These are phyloP conservation scores for Microctenopoma lineatum DNA, from an alignment of 2,797 vertebrate genomes.

Conservation along the genomic window DNA sequence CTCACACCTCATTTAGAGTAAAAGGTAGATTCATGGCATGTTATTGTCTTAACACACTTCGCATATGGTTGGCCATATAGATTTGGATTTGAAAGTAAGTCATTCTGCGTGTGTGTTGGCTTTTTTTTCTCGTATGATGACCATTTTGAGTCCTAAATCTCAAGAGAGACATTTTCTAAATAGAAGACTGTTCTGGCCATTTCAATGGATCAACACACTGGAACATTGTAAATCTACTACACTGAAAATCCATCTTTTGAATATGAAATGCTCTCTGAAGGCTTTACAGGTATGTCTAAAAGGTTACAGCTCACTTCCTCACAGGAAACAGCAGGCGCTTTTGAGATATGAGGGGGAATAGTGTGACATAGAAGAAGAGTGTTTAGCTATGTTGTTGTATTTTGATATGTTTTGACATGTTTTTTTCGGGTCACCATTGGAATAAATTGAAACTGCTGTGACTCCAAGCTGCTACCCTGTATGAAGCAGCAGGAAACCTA, in stretches of 20 bases:
- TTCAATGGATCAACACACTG: neutral
- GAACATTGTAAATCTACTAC: no score
- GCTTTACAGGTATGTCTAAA: neutral
- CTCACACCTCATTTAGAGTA: neutral
- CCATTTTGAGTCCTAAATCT: neutral
- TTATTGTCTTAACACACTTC: neutral
- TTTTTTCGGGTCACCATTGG: neutral
- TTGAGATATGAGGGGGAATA: neutral
- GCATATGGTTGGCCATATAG: neutral
- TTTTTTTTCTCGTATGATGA: neutral
- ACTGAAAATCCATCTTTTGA: neutral
- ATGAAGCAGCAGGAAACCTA: neutral
- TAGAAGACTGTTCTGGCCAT: neutral
- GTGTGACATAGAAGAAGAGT: neutral
- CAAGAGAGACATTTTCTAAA: neutral
- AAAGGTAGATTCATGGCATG: neutral
- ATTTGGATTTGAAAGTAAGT: neutral
- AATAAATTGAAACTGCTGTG: neutral
- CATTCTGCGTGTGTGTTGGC: no score
- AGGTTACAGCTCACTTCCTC: neutral
- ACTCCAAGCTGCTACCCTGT: neutral
- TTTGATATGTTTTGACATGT: neutral
- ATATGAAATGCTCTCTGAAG: neutral
- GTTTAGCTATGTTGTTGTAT: neutral
- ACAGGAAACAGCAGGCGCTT: neutral